These are phyloP conservation scores for Bombylius discolor DNA, from an alignment of 2,888 invertebrate species.

Conservation along the genomic window DNA sequence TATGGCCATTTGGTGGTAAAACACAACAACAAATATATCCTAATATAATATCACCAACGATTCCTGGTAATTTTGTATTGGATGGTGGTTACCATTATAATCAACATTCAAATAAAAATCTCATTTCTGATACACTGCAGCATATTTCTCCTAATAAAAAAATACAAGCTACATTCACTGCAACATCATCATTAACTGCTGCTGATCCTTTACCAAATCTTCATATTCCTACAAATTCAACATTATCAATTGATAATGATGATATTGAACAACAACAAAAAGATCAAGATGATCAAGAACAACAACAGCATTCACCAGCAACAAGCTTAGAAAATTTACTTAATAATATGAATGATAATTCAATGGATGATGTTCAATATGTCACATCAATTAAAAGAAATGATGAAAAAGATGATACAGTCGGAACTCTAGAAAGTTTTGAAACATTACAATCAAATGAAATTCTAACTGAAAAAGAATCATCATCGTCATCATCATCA, in stretches of 20 bases:
- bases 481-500: no score
- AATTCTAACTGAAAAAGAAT: background rate
- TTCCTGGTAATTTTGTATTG: background rate
- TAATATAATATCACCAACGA: background rate
- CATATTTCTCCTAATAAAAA: background rate
- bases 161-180: no score
- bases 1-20: background rate
- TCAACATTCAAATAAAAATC: no score
- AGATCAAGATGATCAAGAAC: background rate
- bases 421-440: background rate
- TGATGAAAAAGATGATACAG: background rate
- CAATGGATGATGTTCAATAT: background rate
- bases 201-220: no score
- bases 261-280: background rate
- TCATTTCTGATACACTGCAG: background rate
- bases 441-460: background rate
- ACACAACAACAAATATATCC: background rate
- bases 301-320: background rate
- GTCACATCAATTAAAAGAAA: background rate
- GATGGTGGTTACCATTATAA: background rate
- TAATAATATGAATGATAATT: background rate
- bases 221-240: no score
- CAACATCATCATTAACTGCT: background rate
- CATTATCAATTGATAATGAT: no score
- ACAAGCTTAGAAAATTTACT: background rate